Percentiles rank a stretch among this genome's conserved stretches.
Evolutionary conservation across 2,797 vertebrate genomes (phyloP).

Genomic region (Telmatherina bonti): DNA sequence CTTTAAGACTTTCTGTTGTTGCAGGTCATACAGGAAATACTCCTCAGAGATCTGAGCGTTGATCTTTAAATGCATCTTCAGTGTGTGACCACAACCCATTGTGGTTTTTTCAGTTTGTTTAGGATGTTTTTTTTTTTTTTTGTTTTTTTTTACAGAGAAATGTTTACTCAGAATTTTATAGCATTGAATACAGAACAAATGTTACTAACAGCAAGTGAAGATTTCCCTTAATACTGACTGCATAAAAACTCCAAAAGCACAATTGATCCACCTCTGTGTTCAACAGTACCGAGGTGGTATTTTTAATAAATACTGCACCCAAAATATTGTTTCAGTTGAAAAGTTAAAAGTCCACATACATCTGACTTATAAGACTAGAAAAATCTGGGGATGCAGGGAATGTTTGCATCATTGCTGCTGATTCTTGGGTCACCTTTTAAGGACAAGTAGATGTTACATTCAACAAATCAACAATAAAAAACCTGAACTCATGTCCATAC

Average conservation of each 20-base stretch:
- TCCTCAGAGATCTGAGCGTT: background rate
- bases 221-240: background rate
- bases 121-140: background rate
- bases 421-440: background rate
- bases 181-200: background rate
- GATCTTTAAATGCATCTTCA: background rate
- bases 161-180: background rate
- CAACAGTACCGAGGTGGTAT: background rate
- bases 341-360: background rate
- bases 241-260: background rate
- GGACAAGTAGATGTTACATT: background rate
- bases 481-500: constrained; percentile 51
- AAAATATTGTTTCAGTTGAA: background rate
- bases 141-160: background rate
- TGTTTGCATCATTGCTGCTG: background rate
- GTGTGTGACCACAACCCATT: background rate
- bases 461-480: background rate
- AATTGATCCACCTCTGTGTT: background rate
- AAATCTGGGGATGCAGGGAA: background rate
- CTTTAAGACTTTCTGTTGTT: background rate
- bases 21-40: background rate
- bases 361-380: background rate
- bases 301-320: background rate
- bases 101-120: background rate
- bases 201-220: background rate